Conservation (phyloP, 1,140 invertebrate genomes). For the Drosophila sp. region DNA sequence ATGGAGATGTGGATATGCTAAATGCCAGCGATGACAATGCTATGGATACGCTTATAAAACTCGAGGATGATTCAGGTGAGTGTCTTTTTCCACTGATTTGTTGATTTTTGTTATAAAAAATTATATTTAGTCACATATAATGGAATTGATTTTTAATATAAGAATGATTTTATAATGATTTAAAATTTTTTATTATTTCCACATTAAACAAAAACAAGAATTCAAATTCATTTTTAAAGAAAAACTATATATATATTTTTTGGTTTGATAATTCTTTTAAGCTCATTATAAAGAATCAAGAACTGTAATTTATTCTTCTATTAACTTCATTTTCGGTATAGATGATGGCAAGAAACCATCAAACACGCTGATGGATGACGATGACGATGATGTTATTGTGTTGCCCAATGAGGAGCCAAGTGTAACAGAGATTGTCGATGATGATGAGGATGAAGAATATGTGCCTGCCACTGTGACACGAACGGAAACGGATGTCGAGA, state of each 20-base stretch:
- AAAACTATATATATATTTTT: too few relatives aligned
- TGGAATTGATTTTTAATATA: too few relatives aligned
- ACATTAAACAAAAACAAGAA: too few relatives aligned
- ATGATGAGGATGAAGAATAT: slow-evolving; percentile 84
- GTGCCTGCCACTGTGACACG: slow-evolving; percentile 66
- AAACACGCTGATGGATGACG: slow-evolving; percentile 54
- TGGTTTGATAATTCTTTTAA: not conserved
- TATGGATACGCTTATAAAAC: slow-evolving; percentile 75
- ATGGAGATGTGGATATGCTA: slow-evolving; percentile 57
- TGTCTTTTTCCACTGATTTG: too few relatives aligned
- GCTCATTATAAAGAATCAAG: not conserved
- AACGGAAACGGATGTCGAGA: slow-evolving; percentile 49
- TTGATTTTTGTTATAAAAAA: too few relatives aligned
- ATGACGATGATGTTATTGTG: slow-evolving; percentile 84
- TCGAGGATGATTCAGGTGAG: slow-evolving; percentile 59
- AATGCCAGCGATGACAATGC: slow-evolving; percentile 77
- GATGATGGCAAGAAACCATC: slow-evolving; percentile 35
- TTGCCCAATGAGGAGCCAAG: slow-evolving; percentile 81
- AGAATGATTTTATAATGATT: too few relatives aligned
- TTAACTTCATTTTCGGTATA: not conserved
- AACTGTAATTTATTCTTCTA: not conserved
- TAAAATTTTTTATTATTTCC: too few relatives aligned
- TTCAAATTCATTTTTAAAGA: too few relatives aligned
- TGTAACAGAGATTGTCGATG: slow-evolving; percentile 82
- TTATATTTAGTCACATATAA: too few relatives aligned